Base-by-base conservation (phyloP, 2,888 invertebrate genomes). In the Ametastegia equiseti region DNA sequence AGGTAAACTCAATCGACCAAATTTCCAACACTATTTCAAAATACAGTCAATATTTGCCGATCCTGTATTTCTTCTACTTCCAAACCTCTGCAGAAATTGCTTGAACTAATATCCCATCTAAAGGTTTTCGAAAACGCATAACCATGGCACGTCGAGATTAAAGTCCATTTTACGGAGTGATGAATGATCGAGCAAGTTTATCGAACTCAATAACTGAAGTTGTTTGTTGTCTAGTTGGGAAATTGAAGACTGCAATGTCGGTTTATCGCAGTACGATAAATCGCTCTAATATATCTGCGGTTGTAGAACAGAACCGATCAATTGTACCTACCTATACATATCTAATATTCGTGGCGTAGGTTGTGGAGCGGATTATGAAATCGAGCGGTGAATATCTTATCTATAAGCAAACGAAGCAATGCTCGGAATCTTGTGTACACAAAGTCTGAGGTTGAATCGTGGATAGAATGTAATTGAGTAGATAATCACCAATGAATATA, bases 401-500 rank as follows among this genome's bases (percentile, higher is more conserved):
- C n/a, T n/a, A n/a, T n/a, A n/a, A n/a, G 54, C 36, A 36, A 75
- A 54, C 36, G 23, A 19, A 50, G 36, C 54, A 54, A 30, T 23
- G 75, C 54, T 36, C 13, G 50, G 75, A 75, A 75, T 75, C 75
- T 75, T 75, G 75, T 75, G 50, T 75, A 54, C 11, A 75, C 54
- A 75, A 75, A 75, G 75, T 54, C 54, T 75, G 75, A 75, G 50
- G 45, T 75, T 50, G 54, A 75, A 36, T n/a, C 50, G n/a, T 36
- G 54, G 50, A 75, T 75, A 54, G 50, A 75, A 75, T 75, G 54
- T 75, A 75, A 45, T 50, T 36, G 54, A 36, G 75, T 36, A 36
- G 33, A 54, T 54, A 54, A 75, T n/a, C 54, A 19, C 42, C n/a
- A n/a, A 19, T 36, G 23, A 33, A 54, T 11, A 36, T 11, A 54